A percentile compares a stretch with the other conserved stretches of the same genome.
Conservation (phyloP, 1,140 invertebrate genomes). For the Dinothrombium tinctorium region DNA sequence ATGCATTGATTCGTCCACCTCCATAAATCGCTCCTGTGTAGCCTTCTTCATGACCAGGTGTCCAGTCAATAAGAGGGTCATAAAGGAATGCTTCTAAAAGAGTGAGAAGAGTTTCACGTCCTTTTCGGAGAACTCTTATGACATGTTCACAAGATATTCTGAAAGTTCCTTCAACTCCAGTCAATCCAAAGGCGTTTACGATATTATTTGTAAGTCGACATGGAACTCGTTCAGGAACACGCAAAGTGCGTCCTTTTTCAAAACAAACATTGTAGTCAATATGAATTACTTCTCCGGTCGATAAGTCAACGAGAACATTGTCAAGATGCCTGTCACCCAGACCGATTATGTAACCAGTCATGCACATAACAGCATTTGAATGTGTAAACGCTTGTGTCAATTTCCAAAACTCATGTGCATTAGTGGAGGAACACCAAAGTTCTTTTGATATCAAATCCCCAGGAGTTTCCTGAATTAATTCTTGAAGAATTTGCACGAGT, state of each 20-base stretch:
- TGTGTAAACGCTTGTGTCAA: constrained; percentile 66
- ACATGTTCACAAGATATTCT: constrained; percentile 67
- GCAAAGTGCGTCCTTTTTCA: constrained; percentile 79
- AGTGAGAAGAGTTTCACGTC: constrained; percentile 59
- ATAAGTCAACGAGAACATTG: constrained; percentile 83
- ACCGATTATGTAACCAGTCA: constrained; percentile 92
- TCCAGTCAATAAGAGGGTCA: constrained; percentile 81
- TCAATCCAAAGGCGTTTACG: constrained; percentile 65
- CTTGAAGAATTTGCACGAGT: constrained; percentile 55
- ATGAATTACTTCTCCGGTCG: constrained; percentile 75
- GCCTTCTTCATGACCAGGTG: constrained; percentile 31
- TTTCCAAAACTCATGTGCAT: constrained; percentile 71
- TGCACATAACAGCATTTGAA: constrained; percentile 89
- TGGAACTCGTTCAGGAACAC: constrained; percentile 90
- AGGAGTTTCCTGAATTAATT: constrained; percentile 71
- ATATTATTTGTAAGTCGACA: constrained; percentile 93
- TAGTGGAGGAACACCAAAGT: constrained; percentile 71
- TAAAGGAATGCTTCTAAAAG: constrained; percentile 79
- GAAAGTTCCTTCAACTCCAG: constrained; percentile 77
- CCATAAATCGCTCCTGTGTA: constrained; percentile 34
- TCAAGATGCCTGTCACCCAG: constrained; percentile 94
- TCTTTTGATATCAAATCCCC: constrained; percentile 46
- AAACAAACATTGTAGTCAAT: constrained; percentile 99
- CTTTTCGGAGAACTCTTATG: constrained; percentile 53
- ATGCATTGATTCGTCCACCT: constrained; percentile 23